These are phyloP conservation scores for Eonycteris spelaea DNA, from an alignment of 2,113 vertebrate genomes.

Conservation along the genomic window DNA sequence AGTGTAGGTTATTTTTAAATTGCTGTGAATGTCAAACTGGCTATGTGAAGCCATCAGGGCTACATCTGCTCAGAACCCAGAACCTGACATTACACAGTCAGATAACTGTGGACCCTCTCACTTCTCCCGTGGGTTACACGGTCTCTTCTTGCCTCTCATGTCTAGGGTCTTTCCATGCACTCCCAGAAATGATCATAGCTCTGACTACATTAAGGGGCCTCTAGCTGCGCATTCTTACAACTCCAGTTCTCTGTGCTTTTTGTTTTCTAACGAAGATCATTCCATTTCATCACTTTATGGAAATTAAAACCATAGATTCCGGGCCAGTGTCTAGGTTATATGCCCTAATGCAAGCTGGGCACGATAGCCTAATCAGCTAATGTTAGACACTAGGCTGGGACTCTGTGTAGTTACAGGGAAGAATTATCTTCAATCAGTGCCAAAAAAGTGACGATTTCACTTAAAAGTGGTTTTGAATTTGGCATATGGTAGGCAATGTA, in stretches of 20 bases:
- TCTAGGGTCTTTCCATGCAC: not conserved
- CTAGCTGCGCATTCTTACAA: not conserved
- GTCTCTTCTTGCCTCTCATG: not conserved
- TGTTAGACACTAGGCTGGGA: not conserved
- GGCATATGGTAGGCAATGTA: not conserved
- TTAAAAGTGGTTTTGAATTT: constrained; percentile 11
- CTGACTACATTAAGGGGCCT: fast-evolving
- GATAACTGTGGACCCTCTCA: not conserved
- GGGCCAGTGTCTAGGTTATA: not conserved
- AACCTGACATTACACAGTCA: not conserved
- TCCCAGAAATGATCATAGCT: not conserved
- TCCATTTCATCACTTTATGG: not conserved
- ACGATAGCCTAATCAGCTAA: not conserved
- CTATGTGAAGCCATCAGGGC: not conserved
- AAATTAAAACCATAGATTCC: not conserved
- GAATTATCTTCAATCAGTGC: not conserved
- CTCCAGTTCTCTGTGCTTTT: not conserved
- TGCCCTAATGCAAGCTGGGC: not conserved
- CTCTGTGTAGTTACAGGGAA: too few species aligned
- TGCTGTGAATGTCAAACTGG: not conserved
- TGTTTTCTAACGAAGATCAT: not conserved
- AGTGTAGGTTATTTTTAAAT: not conserved
- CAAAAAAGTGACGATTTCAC: not conserved
- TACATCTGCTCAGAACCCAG: not conserved
- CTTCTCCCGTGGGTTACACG: not conserved